A percentile compares a stretch with the other conserved stretches of the same genome.
These are phyloP conservation scores for Hedya salicella DNA, from an alignment of 2,888 invertebrate species.

Conservation along the genomic window DNA sequence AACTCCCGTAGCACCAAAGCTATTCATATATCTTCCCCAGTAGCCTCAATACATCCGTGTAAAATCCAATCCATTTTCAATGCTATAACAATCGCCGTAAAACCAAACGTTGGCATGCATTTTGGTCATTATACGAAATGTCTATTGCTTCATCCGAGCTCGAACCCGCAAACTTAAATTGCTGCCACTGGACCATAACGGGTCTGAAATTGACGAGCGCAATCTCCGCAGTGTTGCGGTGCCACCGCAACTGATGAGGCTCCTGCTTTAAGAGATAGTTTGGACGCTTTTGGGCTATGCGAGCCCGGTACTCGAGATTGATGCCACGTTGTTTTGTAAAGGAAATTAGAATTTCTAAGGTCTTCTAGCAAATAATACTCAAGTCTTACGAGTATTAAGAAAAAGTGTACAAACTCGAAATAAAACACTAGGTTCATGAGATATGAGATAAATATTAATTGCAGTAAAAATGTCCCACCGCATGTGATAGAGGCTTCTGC, in stretches of 20 bases:
- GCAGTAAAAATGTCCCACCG: no score
- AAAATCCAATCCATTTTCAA: conserved; percentile 2
- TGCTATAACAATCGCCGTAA: conserved; percentile 19
- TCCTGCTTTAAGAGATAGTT: conserved; percentile 42
- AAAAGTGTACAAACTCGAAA: no score
- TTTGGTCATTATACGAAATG: not conserved
- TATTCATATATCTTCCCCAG: no score
- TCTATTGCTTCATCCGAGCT: conserved; percentile 8
- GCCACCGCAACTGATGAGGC: conserved; percentile 47
- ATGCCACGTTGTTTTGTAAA: not conserved
- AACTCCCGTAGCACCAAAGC: no score
- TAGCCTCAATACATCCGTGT: not conserved
- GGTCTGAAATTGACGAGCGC: conserved; percentile 31
- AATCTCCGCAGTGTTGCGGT: conserved; percentile 28
- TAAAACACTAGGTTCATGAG: no score
- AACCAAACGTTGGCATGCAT: not conserved
- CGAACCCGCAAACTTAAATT: conserved; percentile 9
- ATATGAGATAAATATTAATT: no score
- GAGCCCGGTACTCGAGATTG: conserved; percentile 9
- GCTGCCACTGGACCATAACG: conserved; percentile 9
- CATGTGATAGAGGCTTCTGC: conserved; percentile 44
- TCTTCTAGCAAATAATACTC: no score
- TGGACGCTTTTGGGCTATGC: conserved; percentile 25
- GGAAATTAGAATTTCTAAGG: not conserved
- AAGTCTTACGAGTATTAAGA: no score